These are phyloP conservation scores for Drosophila anomalata DNA, from an alignment of 2,888 invertebrate genomes.

Conservation along the genomic window DNA sequence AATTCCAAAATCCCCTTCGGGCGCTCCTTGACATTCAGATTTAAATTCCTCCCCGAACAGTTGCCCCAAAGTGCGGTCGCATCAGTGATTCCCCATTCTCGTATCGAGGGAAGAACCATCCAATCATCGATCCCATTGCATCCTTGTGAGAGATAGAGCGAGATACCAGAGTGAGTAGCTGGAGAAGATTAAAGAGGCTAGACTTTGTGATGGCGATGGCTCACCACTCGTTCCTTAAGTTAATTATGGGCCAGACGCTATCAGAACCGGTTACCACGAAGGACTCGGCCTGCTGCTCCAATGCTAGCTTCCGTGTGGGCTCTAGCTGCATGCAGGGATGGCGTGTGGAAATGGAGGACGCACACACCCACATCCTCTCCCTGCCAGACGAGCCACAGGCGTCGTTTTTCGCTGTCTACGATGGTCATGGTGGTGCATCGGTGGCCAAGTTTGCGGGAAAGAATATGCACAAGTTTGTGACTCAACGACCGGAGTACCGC, in stretches of 20 bases:
- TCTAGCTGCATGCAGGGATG: slow-evolving; percentile 99
- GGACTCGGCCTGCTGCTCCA: slow-evolving; percentile 92
- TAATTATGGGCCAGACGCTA: slow-evolving; percentile 96
- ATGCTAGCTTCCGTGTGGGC: slow-evolving; percentile 89
- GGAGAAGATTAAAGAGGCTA: not conserved
- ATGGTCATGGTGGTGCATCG: slow-evolving; percentile 89
- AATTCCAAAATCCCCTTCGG: slow-evolving; percentile 31
- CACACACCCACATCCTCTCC: slow-evolving; percentile 97
- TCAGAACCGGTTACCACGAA: slow-evolving; percentile 98
- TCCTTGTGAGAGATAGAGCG: not conserved
- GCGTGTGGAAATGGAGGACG: slow-evolving; percentile 99
- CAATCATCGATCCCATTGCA: not conserved
- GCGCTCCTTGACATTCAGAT: not conserved
- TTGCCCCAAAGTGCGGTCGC: not conserved
- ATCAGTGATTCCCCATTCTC: not conserved
- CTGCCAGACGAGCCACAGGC: slow-evolving; percentile 96
- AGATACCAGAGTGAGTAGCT: slow-evolving; percentile 36
- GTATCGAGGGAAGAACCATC: not conserved
- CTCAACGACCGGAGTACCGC: slow-evolving; percentile 91
- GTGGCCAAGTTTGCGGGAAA: slow-evolving; percentile 98
- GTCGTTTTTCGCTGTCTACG: slow-evolving; percentile 98
- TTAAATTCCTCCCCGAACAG: not conserved
- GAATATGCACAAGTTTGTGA: slow-evolving; percentile 96
- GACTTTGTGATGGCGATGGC: not conserved
- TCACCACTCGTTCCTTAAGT: slow-evolving; percentile 7